phyloP scores from a whole-genome alignment of 2,113 vertebrate genomes.

The Polypterus senegalus region DNA sequence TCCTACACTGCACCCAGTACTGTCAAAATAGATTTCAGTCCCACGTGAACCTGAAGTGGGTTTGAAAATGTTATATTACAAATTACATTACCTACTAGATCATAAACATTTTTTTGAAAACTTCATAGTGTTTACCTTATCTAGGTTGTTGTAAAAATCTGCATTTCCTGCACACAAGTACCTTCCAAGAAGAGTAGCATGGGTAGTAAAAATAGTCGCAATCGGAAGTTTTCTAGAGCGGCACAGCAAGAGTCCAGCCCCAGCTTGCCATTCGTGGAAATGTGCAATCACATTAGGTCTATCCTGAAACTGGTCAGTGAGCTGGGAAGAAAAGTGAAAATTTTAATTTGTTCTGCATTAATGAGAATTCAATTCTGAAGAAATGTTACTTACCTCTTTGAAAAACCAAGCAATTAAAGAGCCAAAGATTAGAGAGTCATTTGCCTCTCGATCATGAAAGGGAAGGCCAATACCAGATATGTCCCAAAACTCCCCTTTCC shows the following conservation, averaged over 20 bases:
- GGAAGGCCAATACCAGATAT: constrained; percentile 73
- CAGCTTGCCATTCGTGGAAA: constrained; percentile 94
- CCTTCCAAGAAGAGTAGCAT: constrained; percentile 83
- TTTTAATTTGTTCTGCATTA: too few species aligned
- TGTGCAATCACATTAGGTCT: constrained; percentile 67
- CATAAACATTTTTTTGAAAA: too few species aligned
- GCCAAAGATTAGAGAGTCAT: constrained; percentile 78
- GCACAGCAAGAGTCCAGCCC: constrained; percentile 70
- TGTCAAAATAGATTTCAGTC: too few species aligned
- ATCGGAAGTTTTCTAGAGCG: constrained; percentile 70
- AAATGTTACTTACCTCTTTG: constrained; percentile 64
- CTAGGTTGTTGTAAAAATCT: constrained; percentile 92
- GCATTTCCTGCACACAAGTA: constrained; percentile 85
- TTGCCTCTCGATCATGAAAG: constrained; percentile 75
- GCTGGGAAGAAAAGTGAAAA: constrained; percentile 37
- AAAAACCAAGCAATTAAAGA: constrained; percentile 86
- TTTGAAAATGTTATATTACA: too few species aligned
- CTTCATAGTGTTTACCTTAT: constrained; percentile 51
- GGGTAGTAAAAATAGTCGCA: constrained; percentile 86
- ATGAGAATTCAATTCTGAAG: neutral
- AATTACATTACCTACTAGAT: too few species aligned
- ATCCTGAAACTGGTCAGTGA: constrained; percentile 60
- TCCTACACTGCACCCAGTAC: too few species aligned
- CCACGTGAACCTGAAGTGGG: too few species aligned
- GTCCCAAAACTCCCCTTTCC: constrained; percentile 90